Evolutionary conservation across 1,140 invertebrate genomes (phyloP).

Genomic region (Heliothis subflexa): DNA sequence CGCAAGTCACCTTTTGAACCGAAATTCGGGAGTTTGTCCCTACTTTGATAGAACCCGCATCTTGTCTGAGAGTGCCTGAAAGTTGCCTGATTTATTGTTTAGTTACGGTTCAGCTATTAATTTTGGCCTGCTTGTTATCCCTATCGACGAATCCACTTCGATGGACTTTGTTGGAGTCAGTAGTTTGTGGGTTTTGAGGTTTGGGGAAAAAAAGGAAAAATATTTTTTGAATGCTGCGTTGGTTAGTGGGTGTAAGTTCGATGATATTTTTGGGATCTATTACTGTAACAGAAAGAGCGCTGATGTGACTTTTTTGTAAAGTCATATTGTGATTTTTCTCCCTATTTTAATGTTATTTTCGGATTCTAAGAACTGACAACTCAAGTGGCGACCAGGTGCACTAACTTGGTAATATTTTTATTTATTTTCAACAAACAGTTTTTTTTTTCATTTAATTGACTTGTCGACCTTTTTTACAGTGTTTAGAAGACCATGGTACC

Average conservation of each 20-base stretch:
- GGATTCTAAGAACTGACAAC: no score
- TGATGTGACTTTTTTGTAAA: no score
- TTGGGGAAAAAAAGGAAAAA: background rate
- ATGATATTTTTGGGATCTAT: no score
- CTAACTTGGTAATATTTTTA: no score
- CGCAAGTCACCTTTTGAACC: constrained; percentile 17
- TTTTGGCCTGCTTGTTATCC: constrained; percentile 19
- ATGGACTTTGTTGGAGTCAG: background rate
- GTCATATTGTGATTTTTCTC: no score
- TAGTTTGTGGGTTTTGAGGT: background rate
- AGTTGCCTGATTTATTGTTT: constrained; percentile 31
- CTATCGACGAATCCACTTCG: background rate
- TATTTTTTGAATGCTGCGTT: background rate
- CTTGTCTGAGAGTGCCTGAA: constrained; percentile 2
- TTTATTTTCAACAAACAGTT: no score
- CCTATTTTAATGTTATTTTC: no score
- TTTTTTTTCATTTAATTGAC: no score
- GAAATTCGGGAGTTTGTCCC: constrained; percentile 6
- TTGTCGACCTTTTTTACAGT: no score
- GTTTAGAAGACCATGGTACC: no score
- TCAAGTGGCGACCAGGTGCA: no score
- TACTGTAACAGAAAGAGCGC: no score
- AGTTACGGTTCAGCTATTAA: constrained; percentile 18
- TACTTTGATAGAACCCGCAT: background rate
- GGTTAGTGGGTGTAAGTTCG: background rate